These are phyloP conservation scores for Terebella lapidaria DNA, from an alignment of 2,888 invertebrate species.

Conservation along the genomic window DNA sequence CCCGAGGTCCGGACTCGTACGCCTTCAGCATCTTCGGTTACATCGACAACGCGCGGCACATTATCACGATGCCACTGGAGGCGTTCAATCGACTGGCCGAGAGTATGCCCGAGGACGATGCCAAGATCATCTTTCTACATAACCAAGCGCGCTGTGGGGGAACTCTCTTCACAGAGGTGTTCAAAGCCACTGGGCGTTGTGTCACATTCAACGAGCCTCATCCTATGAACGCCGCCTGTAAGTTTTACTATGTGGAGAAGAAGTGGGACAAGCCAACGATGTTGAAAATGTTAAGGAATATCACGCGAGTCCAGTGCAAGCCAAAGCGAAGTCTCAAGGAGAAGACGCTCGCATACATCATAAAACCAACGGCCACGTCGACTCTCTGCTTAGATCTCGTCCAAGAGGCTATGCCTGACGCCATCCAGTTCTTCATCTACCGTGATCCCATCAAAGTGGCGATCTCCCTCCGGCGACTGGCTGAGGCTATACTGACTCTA, in stretches of 20 bases:
- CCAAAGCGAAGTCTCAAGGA: not conserved
- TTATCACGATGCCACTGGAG: not conserved
- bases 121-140: not conserved
- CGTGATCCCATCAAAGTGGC: not conserved
- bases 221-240: not conserved
- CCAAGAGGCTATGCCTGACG: not conserved
- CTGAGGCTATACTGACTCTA: not conserved
- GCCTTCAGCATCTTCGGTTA: not conserved
- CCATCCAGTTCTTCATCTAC: not conserved
- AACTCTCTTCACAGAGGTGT: not conserved
- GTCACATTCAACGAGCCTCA: not conserved
- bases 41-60: not conserved
- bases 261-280: not conserved
- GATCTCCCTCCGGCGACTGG: not conserved
- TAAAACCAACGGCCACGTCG: not conserved
- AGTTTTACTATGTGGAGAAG: not conserved
- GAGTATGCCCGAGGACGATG: not conserved
- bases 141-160: not conserved
- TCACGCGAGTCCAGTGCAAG: not conserved
- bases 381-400: not conserved
- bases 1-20: not conserved
- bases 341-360: not conserved
- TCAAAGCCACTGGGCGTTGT: not conserved
- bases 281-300: not conserved
- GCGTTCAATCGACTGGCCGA: not conserved